phyloP scores from a whole-genome alignment of 2,113 vertebrate genomes.

The Sturnira hondurensis region DNA sequence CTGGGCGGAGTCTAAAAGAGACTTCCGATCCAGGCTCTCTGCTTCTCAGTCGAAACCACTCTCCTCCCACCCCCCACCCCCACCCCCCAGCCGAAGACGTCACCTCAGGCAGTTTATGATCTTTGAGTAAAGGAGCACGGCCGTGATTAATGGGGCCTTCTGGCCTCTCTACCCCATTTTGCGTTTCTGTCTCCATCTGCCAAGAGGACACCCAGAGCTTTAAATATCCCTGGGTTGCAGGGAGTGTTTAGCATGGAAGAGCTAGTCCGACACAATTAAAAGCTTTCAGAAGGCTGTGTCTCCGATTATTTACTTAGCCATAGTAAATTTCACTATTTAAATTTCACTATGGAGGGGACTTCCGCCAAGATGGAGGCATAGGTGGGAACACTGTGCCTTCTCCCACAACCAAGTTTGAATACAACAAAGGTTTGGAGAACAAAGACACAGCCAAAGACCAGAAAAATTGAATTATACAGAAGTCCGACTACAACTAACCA shows the following conservation, averaged over 20 bases:
- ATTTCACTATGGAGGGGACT: too few species aligned
- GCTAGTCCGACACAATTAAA: constrained; percentile 67
- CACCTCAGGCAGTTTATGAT: constrained; percentile 16
- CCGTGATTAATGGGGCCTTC: constrained; percentile 35
- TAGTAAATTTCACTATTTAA: constrained; percentile 65
- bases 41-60: background rate
- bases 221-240: constrained; percentile 50
- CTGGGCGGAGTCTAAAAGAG: background rate
- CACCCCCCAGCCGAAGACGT: background rate
- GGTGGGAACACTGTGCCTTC: too few species aligned
- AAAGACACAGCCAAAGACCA: too few species aligned
- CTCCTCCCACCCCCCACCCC: too few species aligned
- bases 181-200: constrained; percentile 47
- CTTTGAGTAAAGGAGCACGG: background rate
- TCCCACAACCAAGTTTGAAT: too few species aligned
- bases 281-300: constrained; percentile 68
- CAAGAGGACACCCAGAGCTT: constrained; percentile 52
- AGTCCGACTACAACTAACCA: too few species aligned
- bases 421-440: too few species aligned
- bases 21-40: background rate
- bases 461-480: too few species aligned
- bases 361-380: too few species aligned
- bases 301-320: constrained; percentile 69
- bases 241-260: constrained; percentile 68
- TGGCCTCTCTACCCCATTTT: constrained; percentile 36